phyloP scores from a whole-genome alignment of 2,888 invertebrate species.

The Lissocephala sabroskyi region DNA sequence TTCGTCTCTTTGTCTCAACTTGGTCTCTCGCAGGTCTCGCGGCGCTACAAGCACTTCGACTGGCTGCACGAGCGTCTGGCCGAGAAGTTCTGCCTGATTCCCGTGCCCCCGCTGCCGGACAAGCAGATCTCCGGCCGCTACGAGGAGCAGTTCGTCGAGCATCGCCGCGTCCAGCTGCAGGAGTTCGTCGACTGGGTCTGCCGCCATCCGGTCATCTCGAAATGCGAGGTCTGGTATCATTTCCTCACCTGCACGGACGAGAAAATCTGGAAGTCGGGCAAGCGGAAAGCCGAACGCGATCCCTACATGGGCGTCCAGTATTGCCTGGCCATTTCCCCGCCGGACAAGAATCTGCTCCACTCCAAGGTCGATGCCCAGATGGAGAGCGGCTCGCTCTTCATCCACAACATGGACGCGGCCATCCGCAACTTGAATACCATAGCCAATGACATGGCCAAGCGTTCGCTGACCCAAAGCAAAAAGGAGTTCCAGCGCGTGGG shows the following conservation, averaged over 20 bases:
- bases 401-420: constrained; percentile 88
- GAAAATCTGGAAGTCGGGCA: constrained; percentile 97
- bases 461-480: constrained; percentile 78
- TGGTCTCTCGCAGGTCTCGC: constrained; percentile 76
- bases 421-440: constrained; percentile 87
- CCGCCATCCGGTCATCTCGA: constrained; percentile 94
- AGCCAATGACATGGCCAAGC: constrained; percentile 88
- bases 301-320: constrained; percentile 91
- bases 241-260: constrained; percentile 98
- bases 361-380: constrained; percentile 86
- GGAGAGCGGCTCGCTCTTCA: constrained; percentile 87
- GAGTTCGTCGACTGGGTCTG: constrained; percentile 98
- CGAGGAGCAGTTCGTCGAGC: constrained; percentile 97
- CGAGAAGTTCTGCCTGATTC: constrained; percentile 94
- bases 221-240: constrained; percentile 95
- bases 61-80: constrained; percentile 96
- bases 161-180: constrained; percentile 93
- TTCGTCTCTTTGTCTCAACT: constrained; percentile 31
- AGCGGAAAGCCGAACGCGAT: constrained; percentile 95
- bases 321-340: constrained; percentile 90
- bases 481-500: constrained; percentile 94
- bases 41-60: constrained; percentile 99
- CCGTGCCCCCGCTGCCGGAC: constrained; percentile 97
- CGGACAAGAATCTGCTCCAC: constrained; percentile 83
- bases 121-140: constrained; percentile 98